phyloP scores from a whole-genome alignment of 2,797 vertebrate species.

The Semotilus atromaculatus region DNA sequence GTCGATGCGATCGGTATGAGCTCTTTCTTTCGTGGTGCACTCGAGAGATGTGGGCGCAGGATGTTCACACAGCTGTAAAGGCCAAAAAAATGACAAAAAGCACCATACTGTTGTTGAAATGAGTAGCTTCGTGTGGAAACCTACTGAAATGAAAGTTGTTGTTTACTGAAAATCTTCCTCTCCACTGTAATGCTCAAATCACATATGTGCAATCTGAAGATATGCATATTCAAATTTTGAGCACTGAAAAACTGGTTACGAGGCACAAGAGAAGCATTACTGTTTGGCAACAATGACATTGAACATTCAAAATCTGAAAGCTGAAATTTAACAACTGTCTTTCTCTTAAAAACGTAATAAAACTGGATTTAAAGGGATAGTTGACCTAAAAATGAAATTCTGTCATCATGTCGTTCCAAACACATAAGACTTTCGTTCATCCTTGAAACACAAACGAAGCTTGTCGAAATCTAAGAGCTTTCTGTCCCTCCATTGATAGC shows the following conservation, averaged over 20 bases:
- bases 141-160: neutral
- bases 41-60: neutral
- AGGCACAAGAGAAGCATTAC: neutral
- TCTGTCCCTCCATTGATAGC: neutral
- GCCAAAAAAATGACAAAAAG: neutral
- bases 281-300: neutral
- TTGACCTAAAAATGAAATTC: neutral
- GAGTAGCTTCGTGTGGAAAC: neutral
- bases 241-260: neutral
- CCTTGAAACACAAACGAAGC: neutral
- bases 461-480: neutral
- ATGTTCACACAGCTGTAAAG: neutral
- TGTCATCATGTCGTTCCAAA: neutral
- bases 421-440: neutral
- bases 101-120: neutral
- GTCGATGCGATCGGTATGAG: neutral
- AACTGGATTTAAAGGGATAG: neutral
- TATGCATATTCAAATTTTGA: neutral
- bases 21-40: neutral
- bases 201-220: neutral
- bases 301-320: neutral
- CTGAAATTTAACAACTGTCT: neutral
- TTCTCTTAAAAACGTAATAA: neutral
- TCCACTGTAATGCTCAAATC: neutral
- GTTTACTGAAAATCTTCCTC: neutral